Percentiles rank a stretch among this genome's conserved stretches.
These are phyloP conservation scores for Dolichotis patagonum DNA, from an alignment of 2,113 vertebrate genomes.

Conservation along the genomic window DNA sequence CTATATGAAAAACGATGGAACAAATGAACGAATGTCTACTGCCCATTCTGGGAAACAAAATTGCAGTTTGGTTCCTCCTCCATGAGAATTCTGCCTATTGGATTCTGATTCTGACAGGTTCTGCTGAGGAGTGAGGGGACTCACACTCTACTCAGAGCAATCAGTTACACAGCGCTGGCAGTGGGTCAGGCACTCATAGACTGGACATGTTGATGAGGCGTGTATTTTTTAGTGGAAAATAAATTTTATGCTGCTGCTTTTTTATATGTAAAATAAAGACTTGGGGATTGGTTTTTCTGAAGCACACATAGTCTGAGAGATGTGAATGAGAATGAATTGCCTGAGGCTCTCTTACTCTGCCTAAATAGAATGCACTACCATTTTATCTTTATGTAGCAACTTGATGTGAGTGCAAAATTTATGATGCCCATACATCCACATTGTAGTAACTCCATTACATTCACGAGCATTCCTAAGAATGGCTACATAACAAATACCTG, in stretches of 20 bases:
- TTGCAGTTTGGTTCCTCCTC: neutral
- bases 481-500: neutral
- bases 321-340: neutral
- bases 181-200: neutral
- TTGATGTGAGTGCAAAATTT: neutral
- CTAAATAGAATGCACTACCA: neutral
- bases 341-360: neutral
- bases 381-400: neutral
- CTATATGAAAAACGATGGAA: neutral
- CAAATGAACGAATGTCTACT: neutral
- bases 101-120: neutral
- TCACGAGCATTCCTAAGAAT: neutral
- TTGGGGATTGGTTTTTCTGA: neutral
- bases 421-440: neutral
- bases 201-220: neutral
- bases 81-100: fast-evolving
- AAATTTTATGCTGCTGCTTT: neutral
- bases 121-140: neutral
- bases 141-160: neutral
- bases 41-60: neutral
- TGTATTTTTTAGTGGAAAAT: neutral
- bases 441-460: neutral
- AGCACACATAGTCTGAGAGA: neutral
- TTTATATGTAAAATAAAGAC: neutral
- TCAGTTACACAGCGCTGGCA: neutral